Evolutionary conservation across 1,140 invertebrate species (phyloP), one percentile per base, ranked within the genome.

Genomic region (Zaprionus camerounensis): DNA sequence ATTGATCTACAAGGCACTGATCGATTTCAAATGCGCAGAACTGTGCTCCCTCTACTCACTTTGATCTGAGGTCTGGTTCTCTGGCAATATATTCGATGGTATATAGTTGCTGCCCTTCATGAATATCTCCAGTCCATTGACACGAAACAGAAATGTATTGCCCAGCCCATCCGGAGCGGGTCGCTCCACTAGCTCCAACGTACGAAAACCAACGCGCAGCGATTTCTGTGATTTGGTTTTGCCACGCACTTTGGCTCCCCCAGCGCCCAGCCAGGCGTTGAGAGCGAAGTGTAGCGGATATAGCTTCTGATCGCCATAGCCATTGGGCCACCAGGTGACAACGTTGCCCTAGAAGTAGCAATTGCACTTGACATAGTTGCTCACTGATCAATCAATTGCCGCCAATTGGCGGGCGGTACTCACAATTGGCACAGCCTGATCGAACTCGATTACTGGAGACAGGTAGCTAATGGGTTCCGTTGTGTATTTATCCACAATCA

Each of bases 31-130:
- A 26, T 15, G 24, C 61, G 1, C 1, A 34, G 9, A 3, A 34
- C 36, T 38, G 36, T 38, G 5, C 31, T 9, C 31, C 11, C 55
- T 5, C n/a, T 17, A 79, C 87, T 87, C 51, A 92, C 91, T 82
- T 11, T 38, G 26, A 3, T 81, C 68, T 44, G 95, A 88, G 5
- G 94, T 94, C 3, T 96, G 94, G 31, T 93, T 80, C 93, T 99
- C 98, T 1, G 97, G 98, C 57, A 99, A 95, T 72, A 98, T 95
- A 92, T 97, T 95, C 1, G 96, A 95, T 2, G 99, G 99, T 90
- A 99, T 99, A 95, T 97, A 98, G 93, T 99, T 99, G 26, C 97
- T 97, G 24, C 98, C 99, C 94, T 99, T 99, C 77, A 98, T 96
- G 91, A 99, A 99, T n/a, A 99, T 96, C 15, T 97, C 95, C 5